Percentiles rank a stretch among this genome's conserved stretches.
Conservation (phyloP, 2,113 vertebrate genomes). For the Stigmatopora nigra region DNA sequence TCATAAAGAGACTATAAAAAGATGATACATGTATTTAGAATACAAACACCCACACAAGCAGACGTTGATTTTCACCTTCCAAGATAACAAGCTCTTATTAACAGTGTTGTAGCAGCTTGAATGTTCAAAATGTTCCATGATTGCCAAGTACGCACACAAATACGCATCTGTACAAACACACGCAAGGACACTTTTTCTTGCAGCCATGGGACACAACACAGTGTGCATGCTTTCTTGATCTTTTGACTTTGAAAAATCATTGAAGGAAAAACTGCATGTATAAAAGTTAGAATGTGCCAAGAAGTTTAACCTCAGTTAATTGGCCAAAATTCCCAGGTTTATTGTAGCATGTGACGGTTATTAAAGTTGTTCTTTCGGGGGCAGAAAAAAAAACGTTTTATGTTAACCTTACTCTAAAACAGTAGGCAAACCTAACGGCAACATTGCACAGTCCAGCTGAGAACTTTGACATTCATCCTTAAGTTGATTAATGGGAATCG, state of each 20-base stretch:
- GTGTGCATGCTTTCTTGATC: no score
- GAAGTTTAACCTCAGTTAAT: not conserved
- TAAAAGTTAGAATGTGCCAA: not conserved
- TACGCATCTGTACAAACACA: not conserved
- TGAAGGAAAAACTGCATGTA: not conserved
- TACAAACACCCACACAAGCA: slow-evolving; percentile 3
- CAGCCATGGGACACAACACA: not conserved
- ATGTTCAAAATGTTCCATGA: slow-evolving; percentile 47
- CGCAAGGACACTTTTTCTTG: not conserved
- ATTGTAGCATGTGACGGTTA: not conserved
- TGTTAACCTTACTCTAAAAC: not conserved
- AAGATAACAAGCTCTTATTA: slow-evolving; percentile 63
- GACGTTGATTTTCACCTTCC: slow-evolving; percentile 48
- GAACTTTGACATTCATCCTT: slow-evolving; percentile 48
- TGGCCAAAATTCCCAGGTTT: not conserved
- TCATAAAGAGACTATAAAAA: slow-evolving; percentile 8
- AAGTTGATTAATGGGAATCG: slow-evolving; percentile 42
- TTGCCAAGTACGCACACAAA: slow-evolving; percentile 40
- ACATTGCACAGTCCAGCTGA: slow-evolving; percentile 22
- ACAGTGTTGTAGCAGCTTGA: slow-evolving; percentile 66
- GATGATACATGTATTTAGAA: not conserved
- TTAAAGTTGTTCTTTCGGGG: not conserved
- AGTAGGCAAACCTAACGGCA: not conserved
- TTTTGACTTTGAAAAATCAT: not conserved
- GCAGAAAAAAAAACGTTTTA: not conserved